phyloP scores from a whole-genome alignment of 2,888 invertebrate genomes.

The Drosophila kanekoi region DNA sequence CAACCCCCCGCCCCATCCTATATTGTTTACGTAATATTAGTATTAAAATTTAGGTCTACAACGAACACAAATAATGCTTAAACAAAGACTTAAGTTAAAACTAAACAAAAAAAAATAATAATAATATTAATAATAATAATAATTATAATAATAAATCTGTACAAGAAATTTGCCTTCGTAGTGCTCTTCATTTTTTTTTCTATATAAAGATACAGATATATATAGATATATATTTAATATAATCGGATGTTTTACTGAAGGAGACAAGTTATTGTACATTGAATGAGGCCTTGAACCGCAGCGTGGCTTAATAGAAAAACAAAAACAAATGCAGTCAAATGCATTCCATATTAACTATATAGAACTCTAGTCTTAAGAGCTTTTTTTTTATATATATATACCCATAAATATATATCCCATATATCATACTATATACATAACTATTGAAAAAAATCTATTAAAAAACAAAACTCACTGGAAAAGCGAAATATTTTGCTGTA shows the following conservation, averaged over 20 bases:
- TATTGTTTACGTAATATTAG: constrained; percentile 17
- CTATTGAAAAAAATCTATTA: constrained; percentile 23
- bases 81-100: constrained; percentile 25
- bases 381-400: constrained; percentile 35
- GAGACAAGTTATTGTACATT: constrained; percentile 64
- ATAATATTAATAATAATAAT: constrained; percentile 12
- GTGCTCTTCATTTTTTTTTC: constrained; percentile 44
- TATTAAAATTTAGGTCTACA: constrained; percentile 18
- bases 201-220: constrained; percentile 6
- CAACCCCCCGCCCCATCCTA: too few relatives aligned
- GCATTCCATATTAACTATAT: constrained; percentile 55
- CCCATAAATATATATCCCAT: constrained; percentile 16
- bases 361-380: constrained; percentile 42
- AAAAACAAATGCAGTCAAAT: constrained; percentile 35
- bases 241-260: constrained; percentile 22
- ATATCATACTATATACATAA: constrained; percentile 16
- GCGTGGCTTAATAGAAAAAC: constrained; percentile 82
- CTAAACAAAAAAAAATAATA: constrained; percentile 10
- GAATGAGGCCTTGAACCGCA: constrained; percentile 83
- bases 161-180: constrained; percentile 53
- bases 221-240: constrained; percentile 27
- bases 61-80: constrained; percentile 26
- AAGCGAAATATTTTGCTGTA: constrained; percentile 44
- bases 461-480: constrained; percentile 34
- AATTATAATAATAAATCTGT: constrained; percentile 20